These are phyloP conservation scores for Spongia lamella DNA, from an alignment of 37 sponge, comb jelly and placozoan genomes.

Conservation along the genomic window DNA sequence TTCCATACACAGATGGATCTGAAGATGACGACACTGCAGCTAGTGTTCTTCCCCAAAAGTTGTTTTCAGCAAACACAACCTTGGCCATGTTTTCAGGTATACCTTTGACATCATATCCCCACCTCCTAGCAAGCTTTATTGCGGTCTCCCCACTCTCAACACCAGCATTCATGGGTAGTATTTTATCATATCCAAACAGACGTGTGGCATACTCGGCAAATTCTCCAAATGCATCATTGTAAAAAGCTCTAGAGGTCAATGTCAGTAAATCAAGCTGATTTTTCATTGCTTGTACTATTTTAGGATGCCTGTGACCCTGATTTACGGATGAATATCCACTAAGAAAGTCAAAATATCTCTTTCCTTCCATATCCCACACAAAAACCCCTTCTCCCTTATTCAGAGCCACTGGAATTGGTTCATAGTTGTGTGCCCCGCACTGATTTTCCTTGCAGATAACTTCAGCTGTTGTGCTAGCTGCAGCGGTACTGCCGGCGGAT, in stretches of 20 bases:
- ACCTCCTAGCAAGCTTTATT: constrained; percentile 88
- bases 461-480: constrained; percentile 13
- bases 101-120: constrained; percentile 97
- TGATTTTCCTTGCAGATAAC: constrained; percentile 63
- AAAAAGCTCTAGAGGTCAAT: constrained; percentile 90
- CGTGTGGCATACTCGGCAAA: constrained; percentile 82
- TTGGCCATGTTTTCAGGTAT: constrained; percentile 85
- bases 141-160: constrained; percentile 93
- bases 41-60: constrained; percentile 93
- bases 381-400: constrained; percentile 85
- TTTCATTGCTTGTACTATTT: constrained; percentile 66
- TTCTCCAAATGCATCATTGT: constrained; percentile 94
- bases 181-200: constrained; percentile 95
- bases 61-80: constrained; percentile 77
- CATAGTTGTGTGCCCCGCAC: constrained; percentile 93
- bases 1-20: constrained; percentile 76
- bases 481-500: no score
- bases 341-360: constrained; percentile 93
- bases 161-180: constrained; percentile 97
- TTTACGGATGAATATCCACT: constrained; percentile 93
- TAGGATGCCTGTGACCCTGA: constrained; percentile 97
- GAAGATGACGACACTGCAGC: constrained; percentile 85
- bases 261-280: constrained; percentile 77
- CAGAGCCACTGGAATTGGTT: constrained; percentile 87
- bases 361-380: constrained; percentile 97